phyloP scores from a whole-genome alignment of 1,140 invertebrate species.

The Frieseomelitta varia region DNA sequence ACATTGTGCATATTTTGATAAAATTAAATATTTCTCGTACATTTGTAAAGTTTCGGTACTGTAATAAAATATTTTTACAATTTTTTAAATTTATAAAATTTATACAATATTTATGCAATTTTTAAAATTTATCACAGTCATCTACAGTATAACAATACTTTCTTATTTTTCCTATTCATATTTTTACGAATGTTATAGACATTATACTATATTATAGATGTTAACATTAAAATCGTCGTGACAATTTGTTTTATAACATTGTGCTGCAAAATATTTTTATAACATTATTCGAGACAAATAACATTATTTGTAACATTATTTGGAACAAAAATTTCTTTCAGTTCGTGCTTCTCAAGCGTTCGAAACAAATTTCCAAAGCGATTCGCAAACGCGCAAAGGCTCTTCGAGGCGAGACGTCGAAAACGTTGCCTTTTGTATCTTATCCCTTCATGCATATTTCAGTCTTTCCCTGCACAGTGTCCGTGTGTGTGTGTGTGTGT shows the following conservation, averaged over 20 bases:
- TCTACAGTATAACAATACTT: too few relatives aligned
- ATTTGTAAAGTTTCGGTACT: too few relatives aligned
- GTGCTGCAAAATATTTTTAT: not conserved
- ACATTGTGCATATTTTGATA: too few relatives aligned
- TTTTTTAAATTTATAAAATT: too few relatives aligned
- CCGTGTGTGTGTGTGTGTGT: too few relatives aligned
- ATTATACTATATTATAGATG: too few relatives aligned
- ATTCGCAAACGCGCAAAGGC: not conserved
- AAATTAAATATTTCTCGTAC: too few relatives aligned
- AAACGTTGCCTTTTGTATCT: conserved; percentile 20
- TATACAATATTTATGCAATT: too few relatives aligned
- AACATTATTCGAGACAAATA: not conserved
- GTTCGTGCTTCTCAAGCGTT: not conserved
- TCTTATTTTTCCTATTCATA: not conserved
- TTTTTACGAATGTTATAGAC: not conserved
- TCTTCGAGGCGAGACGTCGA: not conserved
- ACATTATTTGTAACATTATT: not conserved
- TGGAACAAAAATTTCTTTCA: not conserved
- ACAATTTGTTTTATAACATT: not conserved
- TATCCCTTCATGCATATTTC: conserved; percentile 38
- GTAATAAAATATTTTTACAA: too few relatives aligned
- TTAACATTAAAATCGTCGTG: not conserved
- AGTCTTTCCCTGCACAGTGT: not conserved
- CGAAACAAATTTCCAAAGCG: not conserved
- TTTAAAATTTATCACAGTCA: too few relatives aligned